phyloP scores from a whole-genome alignment of 2,113 vertebrate species.

The Marmota flaviventris region DNA sequence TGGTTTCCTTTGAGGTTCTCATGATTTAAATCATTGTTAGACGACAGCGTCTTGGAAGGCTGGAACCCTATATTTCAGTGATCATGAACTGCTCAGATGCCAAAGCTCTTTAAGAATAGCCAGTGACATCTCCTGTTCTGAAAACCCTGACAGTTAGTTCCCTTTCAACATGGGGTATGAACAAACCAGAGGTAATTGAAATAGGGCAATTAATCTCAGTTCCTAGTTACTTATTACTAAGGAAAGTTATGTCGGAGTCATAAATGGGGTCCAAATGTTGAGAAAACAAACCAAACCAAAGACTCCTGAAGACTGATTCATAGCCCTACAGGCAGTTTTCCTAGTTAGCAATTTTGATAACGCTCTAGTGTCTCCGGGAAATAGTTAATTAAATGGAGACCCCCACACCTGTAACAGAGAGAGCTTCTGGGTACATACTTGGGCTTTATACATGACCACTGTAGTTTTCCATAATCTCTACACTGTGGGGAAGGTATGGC shows the following conservation, averaged over 20 bases:
- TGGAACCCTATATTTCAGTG: background rate
- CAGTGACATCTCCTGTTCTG: background rate
- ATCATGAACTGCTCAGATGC: background rate
- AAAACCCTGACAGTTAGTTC: background rate
- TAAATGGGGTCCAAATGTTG: background rate
- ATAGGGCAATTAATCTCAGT: slow-evolving; percentile 10
- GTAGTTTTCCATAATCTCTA: background rate
- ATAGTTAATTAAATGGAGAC: background rate
- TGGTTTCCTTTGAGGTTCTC: background rate
- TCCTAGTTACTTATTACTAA: slow-evolving; percentile 33
- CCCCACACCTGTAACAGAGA: background rate
- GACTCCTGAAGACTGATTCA: background rate
- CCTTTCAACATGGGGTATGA: background rate
- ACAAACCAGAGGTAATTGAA: background rate
- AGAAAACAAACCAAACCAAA: background rate
- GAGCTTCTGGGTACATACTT: background rate
- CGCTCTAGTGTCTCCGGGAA: background rate
- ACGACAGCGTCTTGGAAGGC: background rate
- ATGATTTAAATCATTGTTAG: background rate
- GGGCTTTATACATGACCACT: background rate
- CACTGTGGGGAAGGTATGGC: background rate
- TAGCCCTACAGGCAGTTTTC: background rate
- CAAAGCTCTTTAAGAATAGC: background rate
- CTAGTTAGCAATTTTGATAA: background rate
- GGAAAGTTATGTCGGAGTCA: slow-evolving; percentile 45